Evolutionary conservation across 1,140 invertebrate species (phyloP), one percentile per base, ranked within the genome.

Genomic region (Hycleus phaleratus): DNA sequence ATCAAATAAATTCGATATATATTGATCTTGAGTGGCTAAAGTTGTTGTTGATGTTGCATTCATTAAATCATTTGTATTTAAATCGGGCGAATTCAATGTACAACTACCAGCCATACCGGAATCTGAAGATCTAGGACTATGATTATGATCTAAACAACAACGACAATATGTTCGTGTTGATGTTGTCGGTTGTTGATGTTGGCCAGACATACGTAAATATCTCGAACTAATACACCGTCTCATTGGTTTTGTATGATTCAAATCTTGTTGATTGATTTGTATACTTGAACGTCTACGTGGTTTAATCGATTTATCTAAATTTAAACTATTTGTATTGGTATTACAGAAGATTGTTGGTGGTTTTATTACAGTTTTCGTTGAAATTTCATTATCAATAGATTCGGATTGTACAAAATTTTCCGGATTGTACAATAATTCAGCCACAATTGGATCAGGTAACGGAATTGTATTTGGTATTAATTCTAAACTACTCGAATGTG

Each of bases 81-180:
- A 75, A 68, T 85, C 83, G 2, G 84, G 83, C 2, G 84, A 85
- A 10, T 84, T 79, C 48, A 88, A 75, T 39, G 82, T 84, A 67
- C 82, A 88, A 69, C 86, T 89, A 25, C 89, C 88, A 3, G 87
- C 89, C 74, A 92, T 86, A 12, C 90, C 90, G 1, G 86, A 88
- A 70, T 92, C 90, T 4, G 86, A 89, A 3, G 90, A 91, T 55
- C 83, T 72, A 0, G 82, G 81, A 70, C 82, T 85, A 11, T 81
- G 65, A 49, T 59, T 82, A 4, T 77, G 81, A 56, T 77, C 77
- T 55, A 81, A 77, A 57, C 82, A 83, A 67, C 81, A 83, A 60
- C 79, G 75, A 64, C 82, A 83, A 66, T 81, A 80, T 39, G 68
- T 73, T 42, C 46, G 54, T 12, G 43, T 60, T 18, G 46, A 49